Base-by-base conservation (phyloP, 1,140 invertebrate species). In the Drosophila pectinifera region DNA sequence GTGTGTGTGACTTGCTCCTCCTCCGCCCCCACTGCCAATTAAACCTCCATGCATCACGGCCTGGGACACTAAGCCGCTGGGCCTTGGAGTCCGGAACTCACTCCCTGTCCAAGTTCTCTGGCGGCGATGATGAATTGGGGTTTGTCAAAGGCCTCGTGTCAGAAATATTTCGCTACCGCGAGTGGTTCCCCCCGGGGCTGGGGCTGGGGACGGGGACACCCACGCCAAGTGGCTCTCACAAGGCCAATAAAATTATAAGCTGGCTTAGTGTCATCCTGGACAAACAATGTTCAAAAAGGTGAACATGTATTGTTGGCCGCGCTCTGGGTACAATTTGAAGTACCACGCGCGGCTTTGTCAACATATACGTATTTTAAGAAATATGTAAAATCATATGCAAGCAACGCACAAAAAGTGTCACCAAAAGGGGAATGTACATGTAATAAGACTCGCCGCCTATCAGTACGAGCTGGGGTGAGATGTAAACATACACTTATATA, bases 231-330 rank as follows among this genome's bases (percentile, higher is more conserved):
- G 49, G 49, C 31, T 18, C 22, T 34, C 31, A 39, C 39, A 46
- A 24, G 70, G 54, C 78, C 68, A 88, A 89, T 88, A 88, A 88
- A 88, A 89, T 88, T 84, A 88, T 88, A 89, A 88, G 84, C 82
- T 78, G 84, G 84, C 83, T 88, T 89, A 88, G 80, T 84, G 84
- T 88, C 84, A 78, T 64, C 57, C 59, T 34, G 54, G 82, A 86
- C 82, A 86, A 86, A 86, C 82, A 86, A 86, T 88, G 83, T n/a
- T n/a, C n/a, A n/a, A n/a, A n/a, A n/a, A n/a, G n/a, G n/a, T n/a
- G n/a, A n/a, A n/a, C n/a, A n/a, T n/a, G n/a, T n/a, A n/a, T n/a
- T n/a, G n/a, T n/a, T n/a, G n/a, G n/a, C n/a, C n/a, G n/a, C n/a
- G n/a, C n/a, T n/a, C n/a, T n/a, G n/a, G n/a, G n/a, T n/a, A n/a